A percentile compares a stretch with the other conserved stretches of the same genome.
These are phyloP conservation scores for Chorisops tibialis DNA, from an alignment of 2,888 invertebrate genomes.

Conservation along the genomic window DNA sequence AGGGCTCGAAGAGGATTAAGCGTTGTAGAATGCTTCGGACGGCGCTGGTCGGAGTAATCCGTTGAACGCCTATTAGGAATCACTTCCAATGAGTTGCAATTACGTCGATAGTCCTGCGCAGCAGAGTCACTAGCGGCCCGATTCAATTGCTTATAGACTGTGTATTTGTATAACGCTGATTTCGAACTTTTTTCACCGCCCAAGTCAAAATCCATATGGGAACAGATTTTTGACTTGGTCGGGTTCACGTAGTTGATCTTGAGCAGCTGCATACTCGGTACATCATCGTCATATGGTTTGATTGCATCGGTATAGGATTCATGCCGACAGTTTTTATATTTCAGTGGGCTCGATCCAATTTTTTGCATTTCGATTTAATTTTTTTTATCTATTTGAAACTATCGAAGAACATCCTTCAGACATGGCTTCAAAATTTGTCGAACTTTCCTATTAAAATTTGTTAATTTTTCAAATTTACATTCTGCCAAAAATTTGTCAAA, in stretches of 20 bases:
- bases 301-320: not conserved
- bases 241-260: slow-evolving; percentile 51
- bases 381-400: not conserved
- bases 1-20: no score
- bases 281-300: slow-evolving; percentile 41
- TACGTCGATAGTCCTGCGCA: not conserved
- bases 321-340: slow-evolving; percentile 24
- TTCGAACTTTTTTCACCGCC: not conserved
- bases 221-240: slow-evolving; percentile 31
- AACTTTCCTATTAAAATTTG: not conserved
- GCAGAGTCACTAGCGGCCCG: not conserved
- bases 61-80: not conserved
- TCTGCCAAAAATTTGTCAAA: not conserved
- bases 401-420: not conserved
- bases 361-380: slow-evolving; percentile 19
- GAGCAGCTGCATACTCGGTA: slow-evolving; percentile 51
- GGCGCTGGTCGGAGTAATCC: not conserved
- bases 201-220: not conserved
- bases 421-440: not conserved
- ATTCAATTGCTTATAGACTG: slow-evolving; percentile 34
- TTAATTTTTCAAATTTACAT: not conserved
- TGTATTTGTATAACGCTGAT: slow-evolving; percentile 28
- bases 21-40: not conserved
- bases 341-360: slow-evolving; percentile 13
- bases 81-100: slow-evolving; percentile 18